Conservation (phyloP, 1,140 invertebrate genomes). For the Lasaia peninsularis region DNA sequence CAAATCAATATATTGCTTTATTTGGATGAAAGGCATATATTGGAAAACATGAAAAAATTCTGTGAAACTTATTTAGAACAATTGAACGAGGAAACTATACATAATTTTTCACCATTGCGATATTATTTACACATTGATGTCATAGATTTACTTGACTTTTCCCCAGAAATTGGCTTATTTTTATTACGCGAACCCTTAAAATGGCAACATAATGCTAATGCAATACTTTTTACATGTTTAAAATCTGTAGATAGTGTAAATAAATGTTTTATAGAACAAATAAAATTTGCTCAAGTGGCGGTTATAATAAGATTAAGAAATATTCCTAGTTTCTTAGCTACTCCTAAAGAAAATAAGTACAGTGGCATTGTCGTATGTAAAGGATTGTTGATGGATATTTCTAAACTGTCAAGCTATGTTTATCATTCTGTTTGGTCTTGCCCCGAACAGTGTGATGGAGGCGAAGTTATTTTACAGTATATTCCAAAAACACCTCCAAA, state of each 20-base stretch:
- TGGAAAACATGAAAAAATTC: slow-evolving; percentile 41
- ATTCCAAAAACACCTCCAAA: slow-evolving; percentile 58
- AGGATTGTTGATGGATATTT: slow-evolving; percentile 45
- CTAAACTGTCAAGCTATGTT: slow-evolving; percentile 48
- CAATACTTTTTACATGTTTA: slow-evolving; percentile 54
- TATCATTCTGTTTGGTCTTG: slow-evolving; percentile 67
- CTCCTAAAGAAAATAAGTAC: slow-evolving; percentile 30
- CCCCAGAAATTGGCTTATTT: slow-evolving; percentile 41
- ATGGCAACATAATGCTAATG: slow-evolving; percentile 44
- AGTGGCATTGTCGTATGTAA: slow-evolving; percentile 35
- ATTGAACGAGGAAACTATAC: slow-evolving; percentile 36
- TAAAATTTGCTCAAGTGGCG: slow-evolving; percentile 41
- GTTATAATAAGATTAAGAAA: slow-evolving; percentile 45
- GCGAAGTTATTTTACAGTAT: slow-evolving; percentile 54
- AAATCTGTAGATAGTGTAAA: slow-evolving; percentile 38
- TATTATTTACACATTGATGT: slow-evolving; percentile 52
- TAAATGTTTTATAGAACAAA: slow-evolving; percentile 28
- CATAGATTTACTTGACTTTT: slow-evolving; percentile 49
- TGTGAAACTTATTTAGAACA: slow-evolving; percentile 45
- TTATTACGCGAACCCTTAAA: slow-evolving; percentile 52
- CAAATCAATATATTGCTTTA: slow-evolving; percentile 45
- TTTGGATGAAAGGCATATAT: slow-evolving; percentile 46
- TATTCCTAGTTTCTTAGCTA: slow-evolving; percentile 35
- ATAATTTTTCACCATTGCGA: slow-evolving; percentile 54
- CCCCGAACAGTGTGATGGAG: slow-evolving; percentile 64